phyloP scores from a whole-genome alignment of 2,113 vertebrate species.

The Notothenia coriiceps region DNA sequence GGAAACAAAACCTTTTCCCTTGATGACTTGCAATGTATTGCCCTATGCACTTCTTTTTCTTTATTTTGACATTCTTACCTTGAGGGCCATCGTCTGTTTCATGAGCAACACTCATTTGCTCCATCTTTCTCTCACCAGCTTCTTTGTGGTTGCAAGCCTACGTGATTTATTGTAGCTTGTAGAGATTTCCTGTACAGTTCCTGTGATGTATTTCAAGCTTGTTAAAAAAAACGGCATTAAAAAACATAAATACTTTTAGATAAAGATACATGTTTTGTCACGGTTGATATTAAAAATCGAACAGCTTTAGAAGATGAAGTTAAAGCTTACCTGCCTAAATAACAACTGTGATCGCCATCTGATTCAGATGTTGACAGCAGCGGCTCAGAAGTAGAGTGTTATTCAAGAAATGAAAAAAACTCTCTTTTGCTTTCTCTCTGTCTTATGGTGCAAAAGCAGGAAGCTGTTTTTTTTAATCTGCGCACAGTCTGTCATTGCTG shows the following conservation, averaged over 20 bases:
- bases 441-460: constrained; percentile 2
- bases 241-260: background rate
- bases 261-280: background rate
- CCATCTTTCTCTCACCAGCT: constrained; percentile 35
- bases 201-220: background rate
- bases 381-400: background rate
- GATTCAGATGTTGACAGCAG: background rate
- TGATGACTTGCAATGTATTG: background rate
- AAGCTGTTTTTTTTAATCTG: constrained; percentile 19
- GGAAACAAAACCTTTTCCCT: background rate
- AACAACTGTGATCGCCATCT: background rate
- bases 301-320: background rate
- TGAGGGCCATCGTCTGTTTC: background rate
- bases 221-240: too few relatives aligned
- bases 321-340: constrained; percentile 6
- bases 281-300: background rate
- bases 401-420: background rate
- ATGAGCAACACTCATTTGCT: background rate
- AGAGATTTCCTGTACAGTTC: background rate
- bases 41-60: background rate
- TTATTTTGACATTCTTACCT: constrained; percentile 44
- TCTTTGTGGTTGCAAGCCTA: background rate
- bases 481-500: background rate
- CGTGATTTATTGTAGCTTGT: background rate
- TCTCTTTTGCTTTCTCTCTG: background rate